Base-by-base conservation (phyloP, 1,140 invertebrate species). In the Ceratoteleas bidentatus region DNA sequence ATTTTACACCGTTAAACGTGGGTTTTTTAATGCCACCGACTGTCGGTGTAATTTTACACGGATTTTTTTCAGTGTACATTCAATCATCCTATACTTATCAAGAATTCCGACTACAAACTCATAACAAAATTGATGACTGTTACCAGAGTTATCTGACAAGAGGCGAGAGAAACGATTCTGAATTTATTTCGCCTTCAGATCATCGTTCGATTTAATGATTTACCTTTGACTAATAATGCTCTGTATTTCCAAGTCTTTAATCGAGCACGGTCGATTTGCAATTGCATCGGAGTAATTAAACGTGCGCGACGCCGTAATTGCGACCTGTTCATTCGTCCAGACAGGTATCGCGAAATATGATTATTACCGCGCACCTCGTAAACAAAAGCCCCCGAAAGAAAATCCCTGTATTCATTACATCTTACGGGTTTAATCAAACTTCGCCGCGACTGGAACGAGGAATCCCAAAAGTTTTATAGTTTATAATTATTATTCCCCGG, bases 381-480 rank as follows among this genome's bases (percentile, higher is more conserved):
- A 68, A 68, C 65, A 68, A 68, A 49, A 57, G 13, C 10, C 32
- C 16, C 6, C 49, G 9, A 49, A 68, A 68, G 54, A 58, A 33
- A 24, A 11, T 7, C 11, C 33, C 54, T 50, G 60, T 57, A 64
- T 64, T 74, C 70, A 57, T 73, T 73, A 73, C 50, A 32, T 64
- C 52, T 73, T 64, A 73, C 61, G 52, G 40, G 50, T 73, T 73
- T 73, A 73, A 73, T 74, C 60, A 74, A 74, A 74, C 36, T 75
- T 66, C 43, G 36, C n/a, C 47, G 34, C 36, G 33, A 60, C 62
- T 32, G 11, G 13, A 45, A 73, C 40, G 56, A 58, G 9, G 73
- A 16, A 40, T 40, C 24, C 9, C 40, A 24, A 7, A 83, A 85
- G 54, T 85, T 81, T 83, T 76, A 81, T 61, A 80, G 81, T 83